Conservation (phyloP, 2,888 invertebrate species). For the Aricia artaxerxes region DNA sequence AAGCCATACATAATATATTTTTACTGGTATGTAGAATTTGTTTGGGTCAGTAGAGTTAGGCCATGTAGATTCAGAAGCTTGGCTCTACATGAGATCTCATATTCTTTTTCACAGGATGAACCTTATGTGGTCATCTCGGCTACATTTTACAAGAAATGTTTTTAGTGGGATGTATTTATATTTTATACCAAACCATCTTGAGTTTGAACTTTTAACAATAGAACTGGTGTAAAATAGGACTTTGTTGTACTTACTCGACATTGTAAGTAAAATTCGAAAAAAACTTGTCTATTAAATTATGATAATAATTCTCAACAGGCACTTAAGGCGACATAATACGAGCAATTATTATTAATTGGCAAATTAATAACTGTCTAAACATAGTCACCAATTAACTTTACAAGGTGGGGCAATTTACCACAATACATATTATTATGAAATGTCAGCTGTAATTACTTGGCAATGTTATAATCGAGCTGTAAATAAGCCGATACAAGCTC, state of each 20-base stretch:
- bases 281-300: background rate
- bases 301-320: background rate
- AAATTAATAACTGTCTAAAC: slow-evolving; percentile 26
- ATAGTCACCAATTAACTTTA: slow-evolving; percentile 21
- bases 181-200: no score
- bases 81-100: no score
- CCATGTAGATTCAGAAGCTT: no score
- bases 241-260: background rate
- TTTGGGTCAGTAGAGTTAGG: no score
- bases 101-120: no score
- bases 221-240: no score
- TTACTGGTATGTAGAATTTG: no score
- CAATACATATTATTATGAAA: slow-evolving; percentile 17
- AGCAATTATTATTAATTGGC: slow-evolving; percentile 5
- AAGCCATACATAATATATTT: no score
- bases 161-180: no score
- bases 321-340: background rate
- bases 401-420: background rate
- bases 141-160: no score
- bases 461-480: slow-evolving; percentile 25
- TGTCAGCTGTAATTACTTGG: slow-evolving; percentile 8
- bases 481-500: slow-evolving; percentile 23
- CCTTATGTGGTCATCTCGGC: no score
- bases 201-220: no score
- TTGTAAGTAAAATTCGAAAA: background rate